phyloP scores from a whole-genome alignment of 2,113 vertebrate genomes.

The Pachypanchax playfairii region DNA sequence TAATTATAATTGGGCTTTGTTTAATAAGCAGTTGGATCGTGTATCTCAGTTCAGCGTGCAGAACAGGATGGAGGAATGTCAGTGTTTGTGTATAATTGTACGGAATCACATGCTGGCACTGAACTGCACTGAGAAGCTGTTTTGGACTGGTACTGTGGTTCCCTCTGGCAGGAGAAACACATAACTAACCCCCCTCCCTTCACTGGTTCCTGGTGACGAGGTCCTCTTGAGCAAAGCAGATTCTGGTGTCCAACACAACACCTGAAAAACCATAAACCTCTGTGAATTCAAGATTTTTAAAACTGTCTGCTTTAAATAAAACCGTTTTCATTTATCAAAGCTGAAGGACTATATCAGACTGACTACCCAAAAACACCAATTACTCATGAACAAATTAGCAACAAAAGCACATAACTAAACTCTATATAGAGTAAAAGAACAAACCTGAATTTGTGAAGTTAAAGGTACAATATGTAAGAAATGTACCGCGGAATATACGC shows the following conservation, averaged over 20 bases:
- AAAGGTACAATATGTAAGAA: no score
- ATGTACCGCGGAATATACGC: no score
- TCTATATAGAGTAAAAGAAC: no score
- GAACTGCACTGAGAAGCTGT: conserved; percentile 34
- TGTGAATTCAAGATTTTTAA: no score
- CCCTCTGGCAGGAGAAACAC: conserved; percentile 24
- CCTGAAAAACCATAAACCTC: not conserved
- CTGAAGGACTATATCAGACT: no score
- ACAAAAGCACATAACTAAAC: no score
- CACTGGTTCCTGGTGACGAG: conserved; percentile 28
- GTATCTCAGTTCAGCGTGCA: conserved; percentile 42
- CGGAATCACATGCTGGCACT: conserved; percentile 22
- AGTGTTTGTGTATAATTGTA: conserved; percentile 49
- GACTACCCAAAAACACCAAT: no score
- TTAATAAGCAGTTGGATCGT: conserved; percentile 69
- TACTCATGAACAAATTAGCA: no score
- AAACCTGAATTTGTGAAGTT: no score
- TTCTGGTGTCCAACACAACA: not conserved
- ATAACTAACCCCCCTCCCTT: conserved; percentile 40
- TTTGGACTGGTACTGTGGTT: conserved; percentile 36
- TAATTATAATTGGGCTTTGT: conserved; percentile 73
- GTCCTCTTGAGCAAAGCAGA: conserved; percentile 36
- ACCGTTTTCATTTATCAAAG: no score
- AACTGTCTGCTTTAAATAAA: no score
- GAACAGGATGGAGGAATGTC: conserved; percentile 58